These are phyloP conservation scores for Lerista edwardsae DNA, from an alignment of 2,797 vertebrate genomes.

Conservation along the genomic window DNA sequence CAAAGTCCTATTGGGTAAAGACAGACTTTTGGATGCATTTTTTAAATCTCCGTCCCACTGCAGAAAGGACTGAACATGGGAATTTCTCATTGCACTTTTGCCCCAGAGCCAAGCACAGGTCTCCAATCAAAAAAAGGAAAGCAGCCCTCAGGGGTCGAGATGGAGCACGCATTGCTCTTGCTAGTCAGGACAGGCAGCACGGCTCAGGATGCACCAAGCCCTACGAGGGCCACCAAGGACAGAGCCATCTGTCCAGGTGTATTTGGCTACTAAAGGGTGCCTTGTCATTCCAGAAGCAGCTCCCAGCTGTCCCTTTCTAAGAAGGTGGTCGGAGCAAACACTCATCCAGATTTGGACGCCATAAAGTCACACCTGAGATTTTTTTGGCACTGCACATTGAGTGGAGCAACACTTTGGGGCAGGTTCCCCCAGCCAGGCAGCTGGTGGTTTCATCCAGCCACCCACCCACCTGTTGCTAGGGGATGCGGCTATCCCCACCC, in stretches of 20 bases:
- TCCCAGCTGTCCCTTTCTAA: conserved; percentile 22
- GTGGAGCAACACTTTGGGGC: conserved; percentile 5
- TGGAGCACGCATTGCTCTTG: too few relatives aligned
- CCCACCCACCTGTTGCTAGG: background rate
- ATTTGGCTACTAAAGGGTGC: background rate
- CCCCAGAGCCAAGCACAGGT: background rate
- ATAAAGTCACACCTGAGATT: background rate
- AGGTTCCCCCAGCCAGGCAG: background rate
- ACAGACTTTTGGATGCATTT: too few relatives aligned
- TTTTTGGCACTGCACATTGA: conserved; percentile 62
- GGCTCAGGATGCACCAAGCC: background rate
- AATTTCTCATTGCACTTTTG: background rate
- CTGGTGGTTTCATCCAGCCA: background rate
- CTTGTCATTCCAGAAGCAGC: background rate
- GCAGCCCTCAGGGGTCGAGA: background rate
- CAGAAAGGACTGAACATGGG: background rate
- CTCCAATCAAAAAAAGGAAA: background rate
- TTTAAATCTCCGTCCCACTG: background rate
- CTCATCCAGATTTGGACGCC: conserved; percentile 35
- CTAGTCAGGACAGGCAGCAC: background rate
- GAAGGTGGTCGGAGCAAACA: conserved; percentile 34
- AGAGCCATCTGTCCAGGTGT: background rate
- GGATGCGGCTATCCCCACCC: rapidly evolving
- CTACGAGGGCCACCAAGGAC: background rate
- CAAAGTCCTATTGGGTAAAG: conserved; percentile 1